A percentile compares a stretch with the other conserved stretches of the same genome.
These are phyloP conservation scores for Clunio marinus DNA, from an alignment of 2,888 invertebrate genomes.

Conservation along the genomic window DNA sequence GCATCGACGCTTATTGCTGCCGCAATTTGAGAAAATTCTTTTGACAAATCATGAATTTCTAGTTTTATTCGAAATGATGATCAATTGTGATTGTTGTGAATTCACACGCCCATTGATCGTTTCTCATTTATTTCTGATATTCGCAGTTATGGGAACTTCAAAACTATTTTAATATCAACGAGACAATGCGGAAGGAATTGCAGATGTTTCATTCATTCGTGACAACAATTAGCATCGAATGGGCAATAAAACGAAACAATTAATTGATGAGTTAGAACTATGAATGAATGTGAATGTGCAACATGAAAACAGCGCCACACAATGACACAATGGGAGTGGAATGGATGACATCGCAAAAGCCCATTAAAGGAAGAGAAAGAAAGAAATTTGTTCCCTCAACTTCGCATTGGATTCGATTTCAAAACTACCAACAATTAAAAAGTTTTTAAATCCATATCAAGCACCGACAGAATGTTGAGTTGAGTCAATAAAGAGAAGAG, in stretches of 20 bases:
- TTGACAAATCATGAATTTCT: conserved; percentile 4
- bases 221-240: conserved; percentile 1
- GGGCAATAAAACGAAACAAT: conserved; percentile 3
- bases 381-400: not conserved
- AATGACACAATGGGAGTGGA: too few relatives aligned
- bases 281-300: too few relatives aligned
- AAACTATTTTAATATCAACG: not conserved
- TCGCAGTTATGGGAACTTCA: not conserved
- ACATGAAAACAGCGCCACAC: not conserved
- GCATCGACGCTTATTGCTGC: not conserved
- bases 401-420: conserved; percentile 11
- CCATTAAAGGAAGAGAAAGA: not conserved
- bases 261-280: too few relatives aligned
- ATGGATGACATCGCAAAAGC: too few relatives aligned
- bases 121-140: too few relatives aligned
- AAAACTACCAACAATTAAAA: not conserved
- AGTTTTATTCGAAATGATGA: too few relatives aligned
- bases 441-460: conserved; percentile 18
- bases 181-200: not conserved
- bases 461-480: not conserved
- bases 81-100: too few relatives aligned
- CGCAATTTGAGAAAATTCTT: not conserved
- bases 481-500: not conserved
- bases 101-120: too few relatives aligned
- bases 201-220: conserved; percentile 3